Percentiles rank a stretch among this genome's conserved stretches.
phyloP scores from a whole-genome alignment of 2,797 vertebrate species.

The Melanotaenia parkinsoni region DNA sequence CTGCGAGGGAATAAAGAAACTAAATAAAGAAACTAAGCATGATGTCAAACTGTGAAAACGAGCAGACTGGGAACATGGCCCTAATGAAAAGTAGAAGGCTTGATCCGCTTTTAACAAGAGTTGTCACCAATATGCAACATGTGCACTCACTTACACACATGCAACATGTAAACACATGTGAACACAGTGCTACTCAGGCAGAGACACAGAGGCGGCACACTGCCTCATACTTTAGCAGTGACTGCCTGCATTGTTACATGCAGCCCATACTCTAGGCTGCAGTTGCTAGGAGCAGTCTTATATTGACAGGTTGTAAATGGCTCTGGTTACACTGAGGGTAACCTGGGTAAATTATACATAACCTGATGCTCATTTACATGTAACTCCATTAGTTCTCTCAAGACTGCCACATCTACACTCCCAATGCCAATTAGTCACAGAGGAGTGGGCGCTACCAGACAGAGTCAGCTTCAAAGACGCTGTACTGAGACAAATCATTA shows the following conservation, averaged over 20 bases:
- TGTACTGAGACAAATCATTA: slow-evolving; percentile 39
- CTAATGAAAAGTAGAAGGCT: slow-evolving; percentile 74
- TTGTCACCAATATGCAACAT: slow-evolving; percentile 37
- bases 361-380: slow-evolving; percentile 69
- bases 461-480: slow-evolving; percentile 58
- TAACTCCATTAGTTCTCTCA: slow-evolving; percentile 60
- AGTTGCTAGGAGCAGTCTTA: slow-evolving; percentile 70
- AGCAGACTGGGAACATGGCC: slow-evolving; percentile 57
- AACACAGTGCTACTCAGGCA: slow-evolving; percentile 5
- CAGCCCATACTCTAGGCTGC: slow-evolving; percentile 63
- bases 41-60: slow-evolving; percentile 76
- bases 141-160: slow-evolving; percentile 34
- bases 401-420: slow-evolving; percentile 56
- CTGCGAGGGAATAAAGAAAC: slow-evolving; percentile 70
- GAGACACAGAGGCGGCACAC: neutral
- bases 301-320: slow-evolving; percentile 59
- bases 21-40: slow-evolving; percentile 68
- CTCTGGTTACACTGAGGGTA: slow-evolving; percentile 75
- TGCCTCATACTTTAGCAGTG: slow-evolving; percentile 1
- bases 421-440: slow-evolving; percentile 65
- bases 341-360: slow-evolving; percentile 83
- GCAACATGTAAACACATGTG: slow-evolving; percentile 31
- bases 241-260: slow-evolving; percentile 14
- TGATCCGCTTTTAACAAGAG: slow-evolving; percentile 45
- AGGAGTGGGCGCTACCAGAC: slow-evolving; percentile 49